These are phyloP conservation scores for Vultur gryphus DNA, from an alignment of 2,797 vertebrate species.

Conservation along the genomic window DNA sequence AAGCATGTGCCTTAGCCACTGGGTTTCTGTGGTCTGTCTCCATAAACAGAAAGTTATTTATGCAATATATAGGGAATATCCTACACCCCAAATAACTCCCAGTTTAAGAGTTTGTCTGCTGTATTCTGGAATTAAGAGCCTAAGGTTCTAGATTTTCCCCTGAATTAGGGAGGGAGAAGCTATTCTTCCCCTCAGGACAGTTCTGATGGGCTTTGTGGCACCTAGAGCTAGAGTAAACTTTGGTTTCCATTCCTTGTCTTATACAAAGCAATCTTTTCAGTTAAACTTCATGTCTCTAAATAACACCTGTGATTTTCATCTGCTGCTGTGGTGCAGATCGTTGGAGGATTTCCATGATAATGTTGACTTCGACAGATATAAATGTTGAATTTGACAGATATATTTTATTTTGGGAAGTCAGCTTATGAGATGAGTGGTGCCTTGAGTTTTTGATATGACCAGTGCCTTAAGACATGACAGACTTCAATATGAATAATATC, in stretches of 20 bases:
- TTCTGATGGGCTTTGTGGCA: background rate
- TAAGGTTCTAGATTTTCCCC: background rate
- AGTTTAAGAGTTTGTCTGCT: background rate
- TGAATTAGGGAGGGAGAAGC: background rate
- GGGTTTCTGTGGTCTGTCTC: background rate
- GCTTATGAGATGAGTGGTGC: background rate
- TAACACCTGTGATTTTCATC: background rate
- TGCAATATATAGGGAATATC: background rate
- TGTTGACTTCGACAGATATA: background rate
- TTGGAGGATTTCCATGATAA: background rate
- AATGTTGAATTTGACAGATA: background rate
- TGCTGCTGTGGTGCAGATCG: rapidly evolving
- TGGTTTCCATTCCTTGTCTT: background rate
- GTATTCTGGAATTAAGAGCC: background rate
- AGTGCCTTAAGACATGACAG: background rate
- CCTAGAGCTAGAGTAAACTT: background rate
- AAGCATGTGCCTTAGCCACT: background rate
- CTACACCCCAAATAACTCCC: background rate
- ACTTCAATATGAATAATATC: background rate
- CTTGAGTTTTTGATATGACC: background rate
- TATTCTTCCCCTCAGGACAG: background rate
- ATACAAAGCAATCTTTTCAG: background rate
- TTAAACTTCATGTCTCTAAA: background rate
- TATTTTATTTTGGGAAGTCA: background rate
- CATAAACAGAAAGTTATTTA: background rate